Base-by-base conservation (phyloP, 2,113 vertebrate species). In the Platysternon megacephalum region DNA sequence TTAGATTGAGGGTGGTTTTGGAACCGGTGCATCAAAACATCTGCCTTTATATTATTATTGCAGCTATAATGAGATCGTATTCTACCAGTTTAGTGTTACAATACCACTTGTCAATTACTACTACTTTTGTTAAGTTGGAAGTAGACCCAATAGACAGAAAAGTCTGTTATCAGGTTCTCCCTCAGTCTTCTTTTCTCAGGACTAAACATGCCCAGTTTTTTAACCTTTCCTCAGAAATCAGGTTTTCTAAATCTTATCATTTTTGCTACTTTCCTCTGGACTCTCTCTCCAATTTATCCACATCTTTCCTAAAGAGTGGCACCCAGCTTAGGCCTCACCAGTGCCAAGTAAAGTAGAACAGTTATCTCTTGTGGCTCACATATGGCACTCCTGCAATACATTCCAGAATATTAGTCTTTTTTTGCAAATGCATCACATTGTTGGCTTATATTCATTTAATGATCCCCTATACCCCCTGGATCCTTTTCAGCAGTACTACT, bases 11-110 rank as follows among this genome's bases (percentile, higher is more conserved):
- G 0, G 8, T 22, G 12, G 32, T n/a, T 94, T 84, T 81, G 4
- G 1, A 55, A 52, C 1, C 48, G 39, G 1, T 5, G 2, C 51
- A 21, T 1, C 3, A 6, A n/a, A 4, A 16, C 14, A 48, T 1
- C 0, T 46, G 0, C 28, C 85, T 85, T 81, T 53, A 80, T 55
- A 4, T n/a, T 55, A 44, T 22, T 3, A 8, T 32, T 84, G n/a
- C 8, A 42, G 2, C 4, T 56, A 8, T 21, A 14, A 56, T 11
- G 2, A 8, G 1, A 32, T 10, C 28, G 2, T 49, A 51, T 83
- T 82, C 56, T 49, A 91, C 7, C 1, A 7, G 12, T 16, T 65
- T 42, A 51, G 29, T 78, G 87, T 85, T 44, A 51, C 6, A 42
- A 44, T 80, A 4, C 51, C n/a, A 82, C 11, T 42, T 53, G 51